phyloP scores from a whole-genome alignment of 2,797 vertebrate species.

The Pogoniulus pusillus region DNA sequence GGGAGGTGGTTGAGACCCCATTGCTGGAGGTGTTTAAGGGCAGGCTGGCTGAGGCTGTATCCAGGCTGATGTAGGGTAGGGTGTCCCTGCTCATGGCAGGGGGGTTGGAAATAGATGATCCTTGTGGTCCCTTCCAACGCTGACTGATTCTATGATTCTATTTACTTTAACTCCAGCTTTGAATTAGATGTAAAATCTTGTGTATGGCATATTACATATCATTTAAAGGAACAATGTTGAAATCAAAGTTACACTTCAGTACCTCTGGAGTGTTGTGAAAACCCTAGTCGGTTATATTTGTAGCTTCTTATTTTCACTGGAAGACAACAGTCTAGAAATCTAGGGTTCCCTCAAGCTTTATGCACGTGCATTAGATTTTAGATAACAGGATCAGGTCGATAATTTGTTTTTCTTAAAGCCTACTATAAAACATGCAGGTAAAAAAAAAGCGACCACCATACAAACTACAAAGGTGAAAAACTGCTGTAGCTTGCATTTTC shows the following conservation, averaged over 20 bases:
- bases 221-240: constrained; percentile 41
- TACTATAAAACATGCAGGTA: background rate
- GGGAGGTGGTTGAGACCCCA: too few species aligned
- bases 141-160: too few species aligned
- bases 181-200: background rate
- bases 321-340: background rate
- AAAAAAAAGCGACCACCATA: constrained; percentile 31
- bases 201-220: background rate
- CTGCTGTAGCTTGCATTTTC: constrained; percentile 69
- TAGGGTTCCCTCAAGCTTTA: background rate
- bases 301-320: background rate
- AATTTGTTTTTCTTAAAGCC: constrained; percentile 10
- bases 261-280: background rate
- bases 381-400: background rate
- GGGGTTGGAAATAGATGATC: too few species aligned
- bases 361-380: background rate
- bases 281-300: constrained; percentile 3
- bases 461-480: constrained; percentile 69
- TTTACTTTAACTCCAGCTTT: constrained; percentile 31
- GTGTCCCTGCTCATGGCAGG: too few species aligned
- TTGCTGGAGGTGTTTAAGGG: too few species aligned
- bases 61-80: too few species aligned
- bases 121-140: too few species aligned
- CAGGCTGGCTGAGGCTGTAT: too few species aligned
- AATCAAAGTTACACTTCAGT: constrained; percentile 28